Base-by-base conservation (phyloP, 2,113 vertebrate species). In the Sapajus apella region DNA sequence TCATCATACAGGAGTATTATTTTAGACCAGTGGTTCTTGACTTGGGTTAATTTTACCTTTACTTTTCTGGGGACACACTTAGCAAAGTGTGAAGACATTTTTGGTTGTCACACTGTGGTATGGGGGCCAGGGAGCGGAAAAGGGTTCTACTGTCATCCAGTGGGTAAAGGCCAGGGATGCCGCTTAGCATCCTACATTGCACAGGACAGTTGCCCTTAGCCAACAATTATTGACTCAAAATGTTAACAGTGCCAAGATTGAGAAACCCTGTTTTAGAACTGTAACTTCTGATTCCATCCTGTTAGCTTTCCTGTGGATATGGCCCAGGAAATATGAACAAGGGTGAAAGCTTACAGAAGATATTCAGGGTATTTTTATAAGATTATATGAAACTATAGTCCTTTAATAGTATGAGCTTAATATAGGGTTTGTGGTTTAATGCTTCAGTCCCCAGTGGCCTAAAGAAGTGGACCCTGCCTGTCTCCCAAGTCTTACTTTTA, bases 101-200 rank as follows among this genome's bases (percentile, higher is more conserved):
- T 81, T 56, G 45, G 11, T 58, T n/a, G 23, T 80, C n/a, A 55
- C 12, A 27, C 27, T 30, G 25, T 13, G 58, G 27, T 64, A 4
- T 2, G 11, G 58, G 27, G 25, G 11, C 27, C 0, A 5, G 0
- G 5, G 2, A 64, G 25, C 2, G 43, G 27, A 20, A 68, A 5
- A 37, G 35, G 0, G 2, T 32, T 30, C 30, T 68, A 37, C 0
- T 47, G 35, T 75, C 43, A 23, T 30, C 50, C 37, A 6, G 5
- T 75, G 66, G n/a, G 8, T 50, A 70, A 72, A 66, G 27, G 7
- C 55, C 25, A 52, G 14, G 37, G 43, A 23, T 61, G 32, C n/a
- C 27, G 9, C 37, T 66, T 56, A 45, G n/a, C 64, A 64, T 55
- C 25, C 1, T 50, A 13, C 17, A 84, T 18, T 82, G 40, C 40